A percentile compares a stretch with the other conserved stretches of the same genome.
phyloP scores from a whole-genome alignment of 2,888 invertebrate species.

The Dermolepida albohirtum region DNA sequence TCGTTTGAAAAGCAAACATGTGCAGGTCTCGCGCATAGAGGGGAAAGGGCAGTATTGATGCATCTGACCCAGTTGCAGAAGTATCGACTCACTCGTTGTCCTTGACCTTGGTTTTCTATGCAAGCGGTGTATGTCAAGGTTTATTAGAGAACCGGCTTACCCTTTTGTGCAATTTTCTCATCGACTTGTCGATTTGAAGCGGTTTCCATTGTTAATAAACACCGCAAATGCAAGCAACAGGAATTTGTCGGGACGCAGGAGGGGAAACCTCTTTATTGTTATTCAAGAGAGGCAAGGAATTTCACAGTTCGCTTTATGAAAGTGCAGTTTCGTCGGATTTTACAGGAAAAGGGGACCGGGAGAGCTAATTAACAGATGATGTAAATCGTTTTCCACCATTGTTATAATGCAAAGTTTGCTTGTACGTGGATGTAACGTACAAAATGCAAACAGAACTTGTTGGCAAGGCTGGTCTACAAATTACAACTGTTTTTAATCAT shows the following conservation, averaged over 20 bases:
- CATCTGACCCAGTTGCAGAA: constrained; percentile 46
- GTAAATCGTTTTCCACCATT: too few relatives aligned
- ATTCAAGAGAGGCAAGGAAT: constrained; percentile 15
- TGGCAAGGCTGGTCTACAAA: too few relatives aligned
- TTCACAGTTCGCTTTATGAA: too few relatives aligned
- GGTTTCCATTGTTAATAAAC: constrained; percentile 12
- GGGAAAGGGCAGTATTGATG: constrained; percentile 35
- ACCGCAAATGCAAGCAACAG: constrained; percentile 31
- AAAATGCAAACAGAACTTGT: too few relatives aligned
- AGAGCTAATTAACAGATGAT: too few relatives aligned
- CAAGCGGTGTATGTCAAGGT: constrained; percentile 44
- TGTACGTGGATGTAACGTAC: too few relatives aligned
- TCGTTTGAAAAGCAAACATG: constrained; percentile 25
- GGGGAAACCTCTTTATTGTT: constrained; percentile 11
- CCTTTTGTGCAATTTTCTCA: constrained; percentile 41
- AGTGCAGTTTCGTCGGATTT: too few relatives aligned
- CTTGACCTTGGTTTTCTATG: constrained; percentile 44
- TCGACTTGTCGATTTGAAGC: constrained; percentile 29
- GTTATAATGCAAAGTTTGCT: too few relatives aligned
- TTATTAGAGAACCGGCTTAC: constrained; percentile 36
- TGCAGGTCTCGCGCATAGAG: constrained; percentile 19
- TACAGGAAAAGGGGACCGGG: too few relatives aligned
- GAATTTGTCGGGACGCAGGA: background rate
- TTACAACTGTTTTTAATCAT: too few relatives aligned
- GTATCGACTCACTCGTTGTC: constrained; percentile 44